Base-by-base conservation (phyloP, 1,140 invertebrate genomes). In the Temnothorax nylanderi region DNA sequence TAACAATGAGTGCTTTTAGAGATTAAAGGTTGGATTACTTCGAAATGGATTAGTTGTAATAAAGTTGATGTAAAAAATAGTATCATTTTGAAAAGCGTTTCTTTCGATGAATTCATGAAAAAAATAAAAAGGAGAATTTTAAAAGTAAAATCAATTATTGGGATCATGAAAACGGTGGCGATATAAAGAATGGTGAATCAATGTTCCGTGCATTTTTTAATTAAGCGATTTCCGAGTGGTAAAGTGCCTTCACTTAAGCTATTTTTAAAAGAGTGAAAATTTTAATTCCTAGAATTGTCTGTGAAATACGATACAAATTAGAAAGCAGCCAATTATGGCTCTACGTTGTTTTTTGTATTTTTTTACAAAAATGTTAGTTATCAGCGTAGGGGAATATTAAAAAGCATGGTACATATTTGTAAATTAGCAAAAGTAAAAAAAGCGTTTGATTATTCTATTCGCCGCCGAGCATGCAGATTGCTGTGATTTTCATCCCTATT, bases 31-130 rank as follows among this genome's bases (percentile, higher is more conserved):
- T 5, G 54, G 65, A 86, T 72, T 58, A 69, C n/a, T 44, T 49
- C 21, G 26, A 86, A 77, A 91, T 84, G 65, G 89, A 91, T 91
- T 77, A 82, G 60, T 86, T 34, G 87, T 67, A 86, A 90, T 90
- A 84, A 91, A 90, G 47, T 47, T 49, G 58, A 77, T 77, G 21
- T 85, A 44, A n/a, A 71, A 58, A 69, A 67, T 49, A 47, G n/a
- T 69, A 56, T 81, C 8, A 81, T 67, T 81, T 86, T 69, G 47
- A 71, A 10, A 11, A 60, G 7, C n/a, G 10, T 47, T 85, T 56
- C 3, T 44, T 67, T 82, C 10, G 26, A n/a, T 67, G 8, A 47
- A 13, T 37, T 60, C 21, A 32, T 5, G 6, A 21, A 26, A 56
- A 13, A 16, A 6, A 32, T 4, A 21, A 56, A 13, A 16, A 49